phyloP scores from a whole-genome alignment of 2,113 vertebrate species.

The Microtus oregoni region DNA sequence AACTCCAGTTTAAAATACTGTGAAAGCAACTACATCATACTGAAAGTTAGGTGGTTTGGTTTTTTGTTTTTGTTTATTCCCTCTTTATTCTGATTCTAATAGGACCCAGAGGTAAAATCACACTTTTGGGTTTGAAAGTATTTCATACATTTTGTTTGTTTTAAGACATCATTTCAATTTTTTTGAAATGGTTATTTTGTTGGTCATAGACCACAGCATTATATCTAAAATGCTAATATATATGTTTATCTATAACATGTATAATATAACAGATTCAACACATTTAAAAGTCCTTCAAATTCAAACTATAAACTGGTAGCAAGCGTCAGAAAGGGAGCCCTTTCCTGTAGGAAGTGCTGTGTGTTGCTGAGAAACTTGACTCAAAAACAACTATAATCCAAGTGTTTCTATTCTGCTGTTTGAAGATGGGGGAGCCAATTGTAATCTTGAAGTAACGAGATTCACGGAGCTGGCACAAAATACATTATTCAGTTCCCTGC shows the following conservation, averaged over 20 bases:
- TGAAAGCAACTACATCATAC: not conserved
- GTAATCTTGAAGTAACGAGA: constrained; percentile 79
- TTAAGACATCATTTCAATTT: constrained; percentile 12
- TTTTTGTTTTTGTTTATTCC: not conserved
- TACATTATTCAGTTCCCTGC: constrained; percentile 80
- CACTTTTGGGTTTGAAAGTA: constrained; percentile 34
- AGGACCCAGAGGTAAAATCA: constrained; percentile 11
- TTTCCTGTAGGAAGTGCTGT: constrained; percentile 67
- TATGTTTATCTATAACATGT: not conserved
- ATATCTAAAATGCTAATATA: not conserved
- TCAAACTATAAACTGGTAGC: constrained; percentile 63
- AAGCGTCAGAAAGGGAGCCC: constrained; percentile 70
- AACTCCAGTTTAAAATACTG: not conserved
- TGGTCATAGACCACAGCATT: not conserved
- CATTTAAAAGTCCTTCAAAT: constrained; percentile 48
- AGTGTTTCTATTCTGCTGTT: constrained; percentile 61
- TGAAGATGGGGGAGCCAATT: constrained; percentile 72
- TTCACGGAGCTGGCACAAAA: constrained; percentile 68
- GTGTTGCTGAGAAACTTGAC: constrained; percentile 68
- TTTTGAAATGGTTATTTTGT: constrained; percentile 9
- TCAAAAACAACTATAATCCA: constrained; percentile 48
- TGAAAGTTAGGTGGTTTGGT: not conserved
- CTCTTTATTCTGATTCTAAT: constrained; percentile 1
- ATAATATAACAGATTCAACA: not conserved
- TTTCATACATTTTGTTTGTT: not conserved